Evolutionary conservation across 1,140 invertebrate genomes (phyloP).

Genomic region (Drosophila punjabiensis): DNA sequence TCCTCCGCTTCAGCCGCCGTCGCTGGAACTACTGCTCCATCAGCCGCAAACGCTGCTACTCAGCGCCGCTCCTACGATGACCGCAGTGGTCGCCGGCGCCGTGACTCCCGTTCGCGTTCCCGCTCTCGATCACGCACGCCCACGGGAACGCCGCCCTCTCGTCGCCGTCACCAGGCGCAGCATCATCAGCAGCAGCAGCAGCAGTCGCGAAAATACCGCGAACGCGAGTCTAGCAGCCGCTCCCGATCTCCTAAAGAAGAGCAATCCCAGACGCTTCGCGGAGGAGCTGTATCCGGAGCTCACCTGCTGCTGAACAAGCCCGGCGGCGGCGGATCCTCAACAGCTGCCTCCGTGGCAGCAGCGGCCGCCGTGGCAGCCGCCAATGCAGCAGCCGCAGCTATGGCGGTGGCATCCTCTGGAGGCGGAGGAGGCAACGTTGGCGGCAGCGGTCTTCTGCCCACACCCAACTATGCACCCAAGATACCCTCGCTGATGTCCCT

Average conservation of each 20-base stretch:
- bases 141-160: conserved; percentile 31
- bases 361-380: conserved; percentile 27
- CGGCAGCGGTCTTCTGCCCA: conserved; percentile 55
- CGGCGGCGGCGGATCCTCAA: conserved; percentile 4
- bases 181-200: conserved; percentile 14
- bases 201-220: conserved; percentile 57
- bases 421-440: not conserved
- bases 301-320: conserved; percentile 2
- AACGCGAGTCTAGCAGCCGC: conserved; percentile 62
- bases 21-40: conserved; percentile 14
- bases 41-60: conserved; percentile 17
- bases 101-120: conserved; percentile 51
- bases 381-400: conserved; percentile 28
- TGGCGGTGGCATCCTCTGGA: conserved; percentile 5
- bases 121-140: conserved; percentile 66
- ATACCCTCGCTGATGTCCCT: conserved; percentile 75
- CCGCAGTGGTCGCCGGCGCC: conserved; percentile 46
- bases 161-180: conserved; percentile 25
- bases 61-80: conserved; percentile 61
- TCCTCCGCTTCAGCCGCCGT: conserved; percentile 21
- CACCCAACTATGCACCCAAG: conserved; percentile 66
- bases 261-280: not conserved
- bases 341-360: conserved; percentile 14
- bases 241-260: conserved; percentile 57
- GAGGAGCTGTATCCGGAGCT: conserved; percentile 6